Percentiles rank a stretch among this genome's conserved stretches.
phyloP scores from a whole-genome alignment of 35 echinoderm and acorn worm genomes.

The Heliocidaris tuberculata region DNA sequence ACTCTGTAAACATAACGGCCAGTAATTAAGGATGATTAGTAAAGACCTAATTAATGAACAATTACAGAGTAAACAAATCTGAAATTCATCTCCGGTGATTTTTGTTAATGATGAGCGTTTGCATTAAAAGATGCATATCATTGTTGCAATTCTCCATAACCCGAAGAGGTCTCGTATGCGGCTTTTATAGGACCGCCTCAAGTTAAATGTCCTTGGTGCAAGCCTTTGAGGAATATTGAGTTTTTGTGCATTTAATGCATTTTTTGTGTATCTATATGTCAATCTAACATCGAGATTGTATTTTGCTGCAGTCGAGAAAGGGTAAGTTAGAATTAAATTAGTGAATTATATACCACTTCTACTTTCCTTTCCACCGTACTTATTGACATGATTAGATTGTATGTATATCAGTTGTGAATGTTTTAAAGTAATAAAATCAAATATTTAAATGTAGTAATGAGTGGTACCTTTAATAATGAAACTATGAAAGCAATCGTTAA shows the following conservation, averaged over 20 bases:
- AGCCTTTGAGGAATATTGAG: not conserved
- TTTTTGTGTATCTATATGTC: too few species aligned
- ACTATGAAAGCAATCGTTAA: too few species aligned
- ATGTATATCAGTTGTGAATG: too few species aligned
- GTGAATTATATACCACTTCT: not conserved
- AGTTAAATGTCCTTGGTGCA: not conserved
- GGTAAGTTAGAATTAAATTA: not conserved
- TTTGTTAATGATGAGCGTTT: not conserved
- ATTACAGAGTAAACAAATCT: constrained; percentile 6
- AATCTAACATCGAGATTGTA: too few species aligned
- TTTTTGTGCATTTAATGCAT: not conserved
- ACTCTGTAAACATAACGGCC: constrained; percentile 20
- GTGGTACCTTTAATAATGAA: too few species aligned
- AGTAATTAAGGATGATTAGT: not conserved
- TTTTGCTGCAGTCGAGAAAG: not conserved
- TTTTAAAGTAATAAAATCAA: too few species aligned
- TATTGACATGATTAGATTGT: too few species aligned
- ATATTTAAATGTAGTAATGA: too few species aligned
- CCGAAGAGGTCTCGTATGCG: not conserved
- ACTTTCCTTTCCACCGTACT: too few species aligned
- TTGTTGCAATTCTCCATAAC: not conserved
- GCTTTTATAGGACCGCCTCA: not conserved
- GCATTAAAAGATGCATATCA: not conserved
- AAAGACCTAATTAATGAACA: constrained; percentile 30
- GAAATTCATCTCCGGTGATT: not conserved